These are phyloP conservation scores for Eulemur rufifrons DNA, from an alignment of 2,113 vertebrate genomes.

Conservation along the genomic window DNA sequence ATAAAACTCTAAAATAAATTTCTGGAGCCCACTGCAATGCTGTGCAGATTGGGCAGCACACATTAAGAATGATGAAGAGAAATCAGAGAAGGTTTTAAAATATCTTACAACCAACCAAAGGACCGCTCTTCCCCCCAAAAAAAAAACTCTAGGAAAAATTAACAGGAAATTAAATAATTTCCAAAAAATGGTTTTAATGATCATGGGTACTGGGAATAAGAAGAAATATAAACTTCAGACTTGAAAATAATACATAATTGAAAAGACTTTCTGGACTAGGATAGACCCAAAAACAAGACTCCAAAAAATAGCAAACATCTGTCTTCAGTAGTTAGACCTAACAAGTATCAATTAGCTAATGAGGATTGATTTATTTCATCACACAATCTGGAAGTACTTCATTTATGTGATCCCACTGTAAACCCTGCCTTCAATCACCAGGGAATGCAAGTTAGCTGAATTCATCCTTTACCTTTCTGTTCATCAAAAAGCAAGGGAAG, in stretches of 20 bases:
- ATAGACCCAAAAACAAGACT: background rate
- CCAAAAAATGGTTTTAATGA: background rate
- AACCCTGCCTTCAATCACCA: background rate
- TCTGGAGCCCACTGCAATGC: background rate
- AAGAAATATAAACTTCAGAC: background rate
- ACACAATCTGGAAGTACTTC: background rate
- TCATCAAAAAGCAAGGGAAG: conserved; percentile 1
- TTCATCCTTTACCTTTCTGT: background rate
- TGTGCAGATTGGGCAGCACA: background rate
- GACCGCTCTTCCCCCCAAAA: too few species aligned
- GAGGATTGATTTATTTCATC: background rate
- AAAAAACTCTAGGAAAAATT: background rate
- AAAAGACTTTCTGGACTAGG: background rate
- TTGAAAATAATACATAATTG: background rate
- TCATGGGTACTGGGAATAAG: background rate
- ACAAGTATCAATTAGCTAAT: background rate
- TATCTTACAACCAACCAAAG: background rate
- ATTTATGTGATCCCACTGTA: background rate
- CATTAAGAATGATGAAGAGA: background rate
- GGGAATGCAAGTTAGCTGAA: background rate
- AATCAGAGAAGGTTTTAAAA: background rate
- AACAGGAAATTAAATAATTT: background rate
- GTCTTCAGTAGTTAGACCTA: background rate
- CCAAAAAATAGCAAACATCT: background rate
- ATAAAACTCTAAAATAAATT: conserved; percentile 20